Evolutionary conservation across 2,113 vertebrate genomes (phyloP).

Genomic region (Ceratotherium simum): DNA sequence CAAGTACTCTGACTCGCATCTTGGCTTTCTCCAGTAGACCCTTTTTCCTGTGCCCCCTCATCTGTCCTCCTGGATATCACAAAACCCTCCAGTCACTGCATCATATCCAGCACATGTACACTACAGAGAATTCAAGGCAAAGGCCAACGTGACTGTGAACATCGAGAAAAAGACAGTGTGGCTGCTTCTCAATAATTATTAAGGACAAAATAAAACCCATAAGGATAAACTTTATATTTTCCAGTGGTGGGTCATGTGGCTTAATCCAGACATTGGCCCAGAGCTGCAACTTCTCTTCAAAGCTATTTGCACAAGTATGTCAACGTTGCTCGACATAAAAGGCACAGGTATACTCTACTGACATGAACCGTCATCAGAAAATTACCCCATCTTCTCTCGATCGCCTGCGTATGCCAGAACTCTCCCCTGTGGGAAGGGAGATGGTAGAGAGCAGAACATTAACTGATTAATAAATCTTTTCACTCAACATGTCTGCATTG

Average conservation of each 20-base stretch:
- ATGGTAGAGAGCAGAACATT: neutral
- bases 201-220: neutral
- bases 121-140: no score
- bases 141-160: neutral
- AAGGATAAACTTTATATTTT: neutral
- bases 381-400: neutral
- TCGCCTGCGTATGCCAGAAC: neutral
- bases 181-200: neutral
- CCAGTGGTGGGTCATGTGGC: neutral
- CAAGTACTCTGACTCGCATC: neutral
- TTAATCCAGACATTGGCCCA: neutral
- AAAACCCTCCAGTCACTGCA: neutral
- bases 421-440: neutral
- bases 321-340: neutral
- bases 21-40: neutral
- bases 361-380: neutral
- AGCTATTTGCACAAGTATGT: neutral
- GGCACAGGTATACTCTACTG: neutral
- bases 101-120: no score
- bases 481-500: neutral
- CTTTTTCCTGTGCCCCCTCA: neutral
- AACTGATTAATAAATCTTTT: neutral
- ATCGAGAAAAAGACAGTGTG: neutral
- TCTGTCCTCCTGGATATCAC: neutral
- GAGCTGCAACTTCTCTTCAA: neutral